Evolutionary conservation across 2,888 invertebrate species (phyloP).

Genomic region (Dasypolia templi): DNA sequence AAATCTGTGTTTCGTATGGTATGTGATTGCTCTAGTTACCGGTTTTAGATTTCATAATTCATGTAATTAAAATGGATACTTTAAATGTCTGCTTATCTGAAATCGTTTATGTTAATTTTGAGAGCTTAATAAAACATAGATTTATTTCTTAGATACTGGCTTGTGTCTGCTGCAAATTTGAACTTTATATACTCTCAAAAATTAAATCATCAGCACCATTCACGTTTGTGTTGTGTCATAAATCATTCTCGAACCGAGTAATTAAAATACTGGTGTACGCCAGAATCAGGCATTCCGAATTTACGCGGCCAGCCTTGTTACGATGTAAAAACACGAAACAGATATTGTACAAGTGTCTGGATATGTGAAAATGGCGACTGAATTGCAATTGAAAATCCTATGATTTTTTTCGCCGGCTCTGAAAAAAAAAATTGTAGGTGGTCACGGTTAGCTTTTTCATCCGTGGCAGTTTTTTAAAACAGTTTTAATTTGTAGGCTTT

Average conservation of each 20-base stretch:
- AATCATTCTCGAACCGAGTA: constrained; percentile 90
- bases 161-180: not conserved
- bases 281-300: constrained; percentile 87
- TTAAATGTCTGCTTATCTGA: constrained; percentile 10
- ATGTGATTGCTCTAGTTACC: constrained; percentile 61
- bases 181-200: constrained; percentile 36
- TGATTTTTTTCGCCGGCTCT: constrained; percentile 47
- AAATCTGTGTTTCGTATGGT: constrained; percentile 46
- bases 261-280: constrained; percentile 89
- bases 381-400: constrained; percentile 68
- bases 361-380: constrained; percentile 65
- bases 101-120: constrained; percentile 23
- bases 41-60: constrained; percentile 41
- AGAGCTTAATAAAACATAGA: constrained; percentile 12
- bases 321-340: constrained; percentile 67
- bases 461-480: constrained; percentile 17
- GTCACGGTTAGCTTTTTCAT: constrained; percentile 25
- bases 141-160: constrained; percentile 23
- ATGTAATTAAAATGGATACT: constrained; percentile 24
- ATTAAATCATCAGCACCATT: constrained; percentile 68
- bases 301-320: constrained; percentile 73
- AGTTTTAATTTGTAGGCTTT: constrained; percentile 16
- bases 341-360: constrained; percentile 62
- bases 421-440: constrained; percentile 52
- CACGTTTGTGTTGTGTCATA: constrained; percentile 78